phyloP scores from a whole-genome alignment of 1,140 invertebrate species.

The Lethocerus indicus region DNA sequence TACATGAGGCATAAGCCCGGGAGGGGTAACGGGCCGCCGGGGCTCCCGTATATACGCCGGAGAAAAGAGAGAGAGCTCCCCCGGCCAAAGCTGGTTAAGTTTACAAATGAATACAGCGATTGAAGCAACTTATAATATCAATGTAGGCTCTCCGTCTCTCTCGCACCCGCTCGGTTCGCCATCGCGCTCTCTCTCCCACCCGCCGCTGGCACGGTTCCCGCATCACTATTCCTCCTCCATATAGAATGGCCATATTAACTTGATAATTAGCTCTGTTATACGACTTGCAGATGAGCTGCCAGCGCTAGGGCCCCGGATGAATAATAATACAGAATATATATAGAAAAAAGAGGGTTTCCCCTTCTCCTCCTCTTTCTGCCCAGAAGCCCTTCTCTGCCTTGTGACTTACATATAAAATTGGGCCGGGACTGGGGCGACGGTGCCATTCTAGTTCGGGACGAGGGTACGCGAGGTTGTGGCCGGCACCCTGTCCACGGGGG shows the following conservation, averaged over 20 bases:
- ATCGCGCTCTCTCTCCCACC: slow-evolving; percentile 19
- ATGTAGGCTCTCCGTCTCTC: slow-evolving; percentile 34
- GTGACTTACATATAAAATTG: slow-evolving; percentile 24
- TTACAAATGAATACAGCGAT: slow-evolving; percentile 57
- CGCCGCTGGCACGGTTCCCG: slow-evolving; percentile 22
- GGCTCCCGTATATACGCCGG: slow-evolving; percentile 20
- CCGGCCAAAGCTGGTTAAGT: slow-evolving; percentile 33
- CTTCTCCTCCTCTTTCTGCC: slow-evolving; percentile 11
- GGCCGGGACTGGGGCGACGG: slow-evolving; percentile 16
- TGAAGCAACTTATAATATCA: slow-evolving; percentile 58
- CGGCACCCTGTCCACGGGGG: neutral
- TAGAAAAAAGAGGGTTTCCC: slow-evolving; percentile 19
- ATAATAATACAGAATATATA: slow-evolving; percentile 22
- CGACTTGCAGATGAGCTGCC: slow-evolving; percentile 66
- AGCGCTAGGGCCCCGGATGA: slow-evolving; percentile 16
- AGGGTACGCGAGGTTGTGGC: slow-evolving; percentile 11
- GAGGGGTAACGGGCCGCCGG: slow-evolving; percentile 10
- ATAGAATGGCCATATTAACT: slow-evolving; percentile 68
- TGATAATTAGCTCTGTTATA: slow-evolving; percentile 79
- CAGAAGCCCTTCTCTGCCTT: slow-evolving; percentile 14
- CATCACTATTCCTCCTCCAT: slow-evolving; percentile 30
- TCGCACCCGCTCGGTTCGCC: slow-evolving; percentile 21
- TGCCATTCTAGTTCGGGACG: slow-evolving; percentile 20
- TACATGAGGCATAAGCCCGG: slow-evolving; percentile 22
- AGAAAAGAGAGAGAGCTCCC: slow-evolving; percentile 29